Percentiles rank a stretch among this genome's conserved stretches.
phyloP scores from a whole-genome alignment of 2,888 invertebrate species.

The Limnephilus rhombicus region DNA sequence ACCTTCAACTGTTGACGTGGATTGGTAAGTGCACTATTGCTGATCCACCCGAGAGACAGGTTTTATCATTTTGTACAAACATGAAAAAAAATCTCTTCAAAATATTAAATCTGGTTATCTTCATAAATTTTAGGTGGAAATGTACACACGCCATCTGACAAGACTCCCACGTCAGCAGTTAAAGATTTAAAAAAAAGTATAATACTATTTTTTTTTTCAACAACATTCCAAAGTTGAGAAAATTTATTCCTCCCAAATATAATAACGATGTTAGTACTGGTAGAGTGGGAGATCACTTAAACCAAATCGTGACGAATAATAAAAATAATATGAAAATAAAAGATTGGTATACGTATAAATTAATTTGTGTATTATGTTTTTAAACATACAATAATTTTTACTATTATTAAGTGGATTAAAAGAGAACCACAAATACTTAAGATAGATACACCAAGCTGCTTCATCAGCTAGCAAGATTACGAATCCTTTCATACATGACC shows the following conservation, averaged over 20 bases:
- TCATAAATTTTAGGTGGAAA: no score
- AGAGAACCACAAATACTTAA: slow-evolving; percentile 48
- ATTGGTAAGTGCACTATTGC: no score
- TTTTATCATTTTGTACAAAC: no score
- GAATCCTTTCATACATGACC: not conserved
- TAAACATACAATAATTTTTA: slow-evolving; percentile 45
- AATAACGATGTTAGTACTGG: not conserved
- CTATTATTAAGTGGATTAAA: slow-evolving; percentile 34
- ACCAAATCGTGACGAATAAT: not conserved
- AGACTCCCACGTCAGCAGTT: no score
- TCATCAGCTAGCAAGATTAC: slow-evolving; percentile 9
- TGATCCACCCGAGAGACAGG: no score
- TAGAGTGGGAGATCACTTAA: not conserved
- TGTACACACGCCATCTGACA: no score
- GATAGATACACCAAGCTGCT: not conserved
- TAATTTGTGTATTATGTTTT: slow-evolving; percentile 50
- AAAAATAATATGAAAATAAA: slow-evolving; percentile 40
- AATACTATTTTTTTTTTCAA: not conserved
- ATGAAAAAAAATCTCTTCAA: no score
- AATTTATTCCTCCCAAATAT: not conserved
- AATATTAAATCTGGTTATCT: no score
- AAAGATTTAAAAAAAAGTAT: not conserved
- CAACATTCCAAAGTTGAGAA: not conserved
- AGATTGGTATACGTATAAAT: slow-evolving; percentile 22
- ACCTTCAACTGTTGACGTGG: no score